phyloP scores from a whole-genome alignment of 1,140 invertebrate genomes.

The Drosophila eugracilis region DNA sequence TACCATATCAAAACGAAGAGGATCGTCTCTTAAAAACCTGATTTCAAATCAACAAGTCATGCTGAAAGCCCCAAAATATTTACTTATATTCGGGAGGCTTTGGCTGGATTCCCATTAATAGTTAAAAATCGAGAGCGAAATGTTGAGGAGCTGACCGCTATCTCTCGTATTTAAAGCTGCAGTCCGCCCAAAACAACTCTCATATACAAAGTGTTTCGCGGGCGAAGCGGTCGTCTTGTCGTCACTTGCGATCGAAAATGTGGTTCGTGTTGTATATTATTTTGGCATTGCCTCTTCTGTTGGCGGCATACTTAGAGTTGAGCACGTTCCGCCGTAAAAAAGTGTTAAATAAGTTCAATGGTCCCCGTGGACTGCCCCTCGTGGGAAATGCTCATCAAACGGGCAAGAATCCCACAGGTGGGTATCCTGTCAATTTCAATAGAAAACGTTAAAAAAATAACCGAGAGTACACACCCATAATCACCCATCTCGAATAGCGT shows the following conservation, averaged over 20 bases:
- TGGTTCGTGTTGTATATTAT: conserved; percentile 56
- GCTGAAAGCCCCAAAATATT: conserved; percentile 28
- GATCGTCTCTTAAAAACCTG: conserved; percentile 3
- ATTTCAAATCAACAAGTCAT: conserved; percentile 6
- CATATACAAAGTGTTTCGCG: conserved; percentile 16
- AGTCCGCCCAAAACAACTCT: background rate
- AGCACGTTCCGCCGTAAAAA: conserved; percentile 36
- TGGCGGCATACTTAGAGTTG: conserved; percentile 55
- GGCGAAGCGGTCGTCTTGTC: background rate
- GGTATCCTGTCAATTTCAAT: no score
- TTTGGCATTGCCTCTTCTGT: conserved; percentile 57
- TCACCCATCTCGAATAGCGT: conserved; percentile 72
- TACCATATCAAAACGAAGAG: background rate
- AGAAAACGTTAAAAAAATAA: background rate
- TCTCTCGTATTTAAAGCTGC: conserved; percentile 47
- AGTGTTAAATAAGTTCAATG: conserved; percentile 51
- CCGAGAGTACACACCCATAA: conserved; percentile 6
- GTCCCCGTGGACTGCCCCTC: conserved; percentile 61
- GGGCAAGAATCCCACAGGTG: conserved; percentile 73
- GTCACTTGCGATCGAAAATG: conserved; percentile 31
- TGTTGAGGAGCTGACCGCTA: background rate
- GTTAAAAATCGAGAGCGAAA: background rate
- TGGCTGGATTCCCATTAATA: background rate
- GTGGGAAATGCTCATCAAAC: conserved; percentile 74
- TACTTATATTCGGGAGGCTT: conserved; percentile 2